Base-by-base conservation (phyloP, 2,797 vertebrate species). In the Mycteria americana region DNA sequence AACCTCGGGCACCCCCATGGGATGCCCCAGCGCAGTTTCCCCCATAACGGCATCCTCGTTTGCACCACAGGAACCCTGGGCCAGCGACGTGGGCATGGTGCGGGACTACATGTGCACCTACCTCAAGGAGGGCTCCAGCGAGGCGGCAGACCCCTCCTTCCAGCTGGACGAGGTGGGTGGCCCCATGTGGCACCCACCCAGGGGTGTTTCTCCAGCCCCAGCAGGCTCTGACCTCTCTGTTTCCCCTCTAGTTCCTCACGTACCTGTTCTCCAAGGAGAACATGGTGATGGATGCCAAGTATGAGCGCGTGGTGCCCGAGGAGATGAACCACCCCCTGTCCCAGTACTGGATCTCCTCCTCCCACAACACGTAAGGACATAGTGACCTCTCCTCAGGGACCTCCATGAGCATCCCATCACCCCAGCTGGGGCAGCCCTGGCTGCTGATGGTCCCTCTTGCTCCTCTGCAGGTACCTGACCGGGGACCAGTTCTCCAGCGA, bases 121-220 rank as follows among this genome's bases (percentile, higher is more conserved):
- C 98, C 97, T 98, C 96, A 98, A 93, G 92, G 98, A 98, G 8
- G 84, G 95, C 18, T 77, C 96, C 43, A 97, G 87, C 1, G 97
- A 98, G 4, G 95, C 37, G 0, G 24, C 56, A 0, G 99, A 99
- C 39, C 98, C 98, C 14, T 98, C 98, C 80, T 98, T 99, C 25
- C 99, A 99, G 60, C 97, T 99, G 46, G 99, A 99, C 43, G 99
- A 99, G 98, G 99, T 99, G 83, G 91, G 81, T 72, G 53, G 6
- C 11, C 14, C 11, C 46, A 33, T 2, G 0, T 2, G 10, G 30
- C 9, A 30, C 56, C 46, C 31, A 11, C 74, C 62, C 23, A 6
- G 6, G 23, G 27, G 5, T 28, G 31, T 48, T 16, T 74, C 17
- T 16, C 7, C 0, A 3, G 6, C 35, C 14, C 17, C 23, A 4